Percentiles rank a stretch among this genome's conserved stretches.
Evolutionary conservation across 35 echinoderm and acorn worm genomes (phyloP).

Genomic region (Stichopus chloronotus): DNA sequence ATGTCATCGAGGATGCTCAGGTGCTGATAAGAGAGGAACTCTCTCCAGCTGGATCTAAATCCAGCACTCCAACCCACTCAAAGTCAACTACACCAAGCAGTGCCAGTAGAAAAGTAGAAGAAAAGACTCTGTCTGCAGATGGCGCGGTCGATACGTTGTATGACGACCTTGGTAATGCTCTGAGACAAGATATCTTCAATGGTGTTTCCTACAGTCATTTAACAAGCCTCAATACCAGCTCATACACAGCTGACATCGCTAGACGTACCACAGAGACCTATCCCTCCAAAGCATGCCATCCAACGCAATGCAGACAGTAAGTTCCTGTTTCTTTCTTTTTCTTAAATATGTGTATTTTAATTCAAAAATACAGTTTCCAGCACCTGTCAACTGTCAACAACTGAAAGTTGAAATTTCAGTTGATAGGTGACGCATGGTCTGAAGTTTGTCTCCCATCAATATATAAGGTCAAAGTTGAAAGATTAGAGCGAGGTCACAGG

Average conservation of each 20-base stretch:
- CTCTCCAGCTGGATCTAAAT: slow-evolving; percentile 33
- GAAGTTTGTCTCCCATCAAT: no score
- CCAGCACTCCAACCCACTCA: neutral
- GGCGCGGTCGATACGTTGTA: slow-evolving; percentile 65
- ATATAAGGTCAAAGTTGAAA: no score
- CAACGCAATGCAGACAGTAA: slow-evolving; percentile 96
- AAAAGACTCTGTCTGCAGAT: neutral
- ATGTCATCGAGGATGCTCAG: slow-evolving; percentile 57
- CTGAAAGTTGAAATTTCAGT: no score
- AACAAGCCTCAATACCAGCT: slow-evolving; percentile 85
- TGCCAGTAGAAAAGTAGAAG: neutral
- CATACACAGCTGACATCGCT: slow-evolving; percentile 79
- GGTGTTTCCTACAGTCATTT: slow-evolving; percentile 83
- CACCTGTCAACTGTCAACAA: no score
- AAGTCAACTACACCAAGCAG: slow-evolving; percentile 48
- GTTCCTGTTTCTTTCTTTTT: slow-evolving; percentile 1
- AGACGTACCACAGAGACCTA: slow-evolving; percentile 60
- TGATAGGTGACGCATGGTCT: no score
- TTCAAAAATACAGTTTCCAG: no score
- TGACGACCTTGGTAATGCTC: slow-evolving; percentile 75
- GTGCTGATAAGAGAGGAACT: neutral
- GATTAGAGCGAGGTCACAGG: no score
- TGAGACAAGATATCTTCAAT: slow-evolving; percentile 93
- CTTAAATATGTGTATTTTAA: no score
- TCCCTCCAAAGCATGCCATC: slow-evolving; percentile 85